These are phyloP conservation scores for Drosophila truncata DNA, from an alignment of 1,140 invertebrate species.

Conservation along the genomic window DNA sequence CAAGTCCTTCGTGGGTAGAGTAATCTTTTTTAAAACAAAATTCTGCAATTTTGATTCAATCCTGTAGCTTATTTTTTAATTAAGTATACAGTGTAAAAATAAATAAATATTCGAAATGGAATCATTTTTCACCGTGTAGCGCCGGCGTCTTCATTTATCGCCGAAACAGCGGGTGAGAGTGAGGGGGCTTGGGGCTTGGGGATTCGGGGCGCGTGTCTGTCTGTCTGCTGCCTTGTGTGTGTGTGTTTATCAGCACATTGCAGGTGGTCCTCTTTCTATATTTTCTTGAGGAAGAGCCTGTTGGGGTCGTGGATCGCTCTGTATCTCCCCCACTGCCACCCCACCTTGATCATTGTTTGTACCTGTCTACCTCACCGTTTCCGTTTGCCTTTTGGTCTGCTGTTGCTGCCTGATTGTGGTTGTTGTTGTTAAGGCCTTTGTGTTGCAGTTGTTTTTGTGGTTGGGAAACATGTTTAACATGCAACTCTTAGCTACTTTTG, in stretches of 20 bases:
- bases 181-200: constrained; percentile 15
- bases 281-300: constrained; percentile 31
- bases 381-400: constrained; percentile 61
- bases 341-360: constrained; percentile 12
- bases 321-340: constrained; percentile 7
- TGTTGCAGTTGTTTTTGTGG: constrained; percentile 22
- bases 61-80: too few relatives aligned
- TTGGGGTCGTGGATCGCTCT: constrained; percentile 30
- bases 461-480: constrained; percentile 78
- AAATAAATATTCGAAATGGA: too few relatives aligned
- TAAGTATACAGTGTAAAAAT: too few relatives aligned
- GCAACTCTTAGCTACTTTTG: constrained; percentile 70
- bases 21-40: too few relatives aligned
- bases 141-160: constrained; percentile 80
- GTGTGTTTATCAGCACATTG: constrained; percentile 81
- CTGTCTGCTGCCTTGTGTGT: constrained; percentile 27
- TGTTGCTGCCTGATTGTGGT: constrained; percentile 25
- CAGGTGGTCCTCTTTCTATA: constrained; percentile 67
- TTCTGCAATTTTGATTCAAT: too few relatives aligned
- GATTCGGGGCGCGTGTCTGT: constrained; percentile 8
- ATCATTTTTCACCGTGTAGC: constrained; percentile 50
- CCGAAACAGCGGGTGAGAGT: constrained; percentile 32
- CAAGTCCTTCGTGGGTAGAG: too few relatives aligned
- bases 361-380: constrained; percentile 37
- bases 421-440: constrained; percentile 11